phyloP scores from a whole-genome alignment of 1,140 invertebrate genomes.

The Mizuhopecten yessoensis region DNA sequence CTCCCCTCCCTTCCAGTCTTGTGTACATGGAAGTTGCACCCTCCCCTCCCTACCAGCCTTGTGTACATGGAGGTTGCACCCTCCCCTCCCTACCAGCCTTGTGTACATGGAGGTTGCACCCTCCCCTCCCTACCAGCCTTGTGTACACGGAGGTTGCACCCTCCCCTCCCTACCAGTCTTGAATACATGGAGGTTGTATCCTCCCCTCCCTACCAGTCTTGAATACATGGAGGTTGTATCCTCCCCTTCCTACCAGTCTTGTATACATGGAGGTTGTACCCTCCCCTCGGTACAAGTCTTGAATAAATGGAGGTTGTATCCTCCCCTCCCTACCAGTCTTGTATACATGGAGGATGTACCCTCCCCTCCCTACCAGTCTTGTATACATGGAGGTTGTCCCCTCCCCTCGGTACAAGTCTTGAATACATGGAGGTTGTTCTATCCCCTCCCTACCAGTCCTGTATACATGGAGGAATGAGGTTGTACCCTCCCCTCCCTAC shows the following conservation, averaged over 20 bases:
- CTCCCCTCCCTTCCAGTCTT: no score
- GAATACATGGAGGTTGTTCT: neutral
- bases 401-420: no score
- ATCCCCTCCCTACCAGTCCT: neutral
- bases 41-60: neutral
- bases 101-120: neutral
- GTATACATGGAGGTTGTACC: constrained; percentile 92
- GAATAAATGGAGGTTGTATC: neutral
- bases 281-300: constrained; percentile 93
- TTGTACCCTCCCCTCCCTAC: no score
- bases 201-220: neutral
- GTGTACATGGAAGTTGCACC: no score
- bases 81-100: neutral
- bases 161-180: constrained; percentile 96
- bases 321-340: constrained; percentile 85
- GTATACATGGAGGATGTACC: constrained; percentile 98
- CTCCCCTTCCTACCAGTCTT: constrained; percentile 85
- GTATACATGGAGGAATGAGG: no score
- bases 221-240: neutral
- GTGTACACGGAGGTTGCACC: constrained; percentile 99
- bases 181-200: constrained; percentile 77
- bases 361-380: no score
- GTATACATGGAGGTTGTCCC: neutral
- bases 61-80: neutral
- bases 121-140: constrained; percentile 89